Conservation (phyloP, 1,140 invertebrate species). For the Ectropis grisescens region DNA sequence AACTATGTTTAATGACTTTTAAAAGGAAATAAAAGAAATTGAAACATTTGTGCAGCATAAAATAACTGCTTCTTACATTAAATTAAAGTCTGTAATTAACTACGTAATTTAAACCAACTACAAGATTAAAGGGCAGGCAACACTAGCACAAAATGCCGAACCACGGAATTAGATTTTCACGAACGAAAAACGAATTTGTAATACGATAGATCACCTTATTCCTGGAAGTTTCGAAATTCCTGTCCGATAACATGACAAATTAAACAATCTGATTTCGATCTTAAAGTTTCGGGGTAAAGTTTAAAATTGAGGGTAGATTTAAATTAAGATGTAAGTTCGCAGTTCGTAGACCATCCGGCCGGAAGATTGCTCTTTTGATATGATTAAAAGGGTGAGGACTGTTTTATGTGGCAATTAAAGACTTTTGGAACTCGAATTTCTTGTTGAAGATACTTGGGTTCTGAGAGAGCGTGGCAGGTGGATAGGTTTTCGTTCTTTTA, state of each 20-base stretch:
- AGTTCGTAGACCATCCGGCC: conserved; percentile 36
- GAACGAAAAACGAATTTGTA: conserved; percentile 63
- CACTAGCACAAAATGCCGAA: conserved; percentile 35
- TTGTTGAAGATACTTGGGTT: conserved; percentile 3
- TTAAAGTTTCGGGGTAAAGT: conserved; percentile 17
- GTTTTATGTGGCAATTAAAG: conserved; percentile 63
- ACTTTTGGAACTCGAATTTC: conserved; percentile 31
- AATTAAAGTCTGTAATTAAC: too few species aligned
- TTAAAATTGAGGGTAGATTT: conserved; percentile 11
- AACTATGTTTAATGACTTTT: too few species aligned
- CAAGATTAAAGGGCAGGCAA: conserved; percentile 34
- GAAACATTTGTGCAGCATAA: too few species aligned
- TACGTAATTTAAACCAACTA: conserved; percentile 12
- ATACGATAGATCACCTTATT: conserved; percentile 58
- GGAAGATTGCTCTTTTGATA: conserved; percentile 66
- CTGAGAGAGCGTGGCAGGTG: background rate
- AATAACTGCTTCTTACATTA: too few species aligned
- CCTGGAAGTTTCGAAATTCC: conserved; percentile 50
- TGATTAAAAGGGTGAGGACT: conserved; percentile 67
- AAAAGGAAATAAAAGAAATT: too few species aligned
- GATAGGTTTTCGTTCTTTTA: too few species aligned
- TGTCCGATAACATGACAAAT: conserved; percentile 29
- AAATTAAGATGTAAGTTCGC: conserved; percentile 8
- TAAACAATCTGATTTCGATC: conserved; percentile 13
- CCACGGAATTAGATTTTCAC: conserved; percentile 51